phyloP scores from a whole-genome alignment of 2,888 invertebrate genomes.

The Diploptera punctata region DNA sequence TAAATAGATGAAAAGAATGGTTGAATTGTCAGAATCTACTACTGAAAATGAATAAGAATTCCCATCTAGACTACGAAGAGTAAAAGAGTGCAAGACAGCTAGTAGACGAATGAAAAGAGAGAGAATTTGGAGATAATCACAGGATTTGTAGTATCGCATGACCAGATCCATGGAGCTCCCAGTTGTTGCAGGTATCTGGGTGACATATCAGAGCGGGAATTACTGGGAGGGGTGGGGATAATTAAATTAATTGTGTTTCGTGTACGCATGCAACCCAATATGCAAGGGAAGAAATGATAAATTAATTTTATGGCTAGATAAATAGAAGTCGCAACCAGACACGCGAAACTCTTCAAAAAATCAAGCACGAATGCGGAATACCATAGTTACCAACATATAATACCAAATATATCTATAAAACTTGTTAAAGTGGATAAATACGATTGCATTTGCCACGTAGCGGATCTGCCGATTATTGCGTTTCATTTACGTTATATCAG shows the following conservation, averaged over 20 bases:
- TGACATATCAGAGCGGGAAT: constrained; percentile 38
- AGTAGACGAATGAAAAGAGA: background rate
- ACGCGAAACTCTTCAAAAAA: constrained; percentile 5
- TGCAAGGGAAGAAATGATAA: constrained; percentile 52
- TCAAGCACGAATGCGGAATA: background rate
- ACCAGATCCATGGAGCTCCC: background rate
- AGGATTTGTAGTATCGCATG: background rate
- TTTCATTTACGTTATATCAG: no score
- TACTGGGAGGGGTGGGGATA: constrained; percentile 27
- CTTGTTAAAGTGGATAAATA: no score
- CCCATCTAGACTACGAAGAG: no score
- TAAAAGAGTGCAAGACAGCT: background rate
- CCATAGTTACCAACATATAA: constrained; percentile 1
- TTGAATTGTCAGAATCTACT: no score
- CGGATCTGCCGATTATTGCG: no score
- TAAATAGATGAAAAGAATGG: no score
- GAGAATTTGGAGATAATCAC: background rate
- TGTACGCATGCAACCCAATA: constrained; percentile 15
- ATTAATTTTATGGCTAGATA: constrained; percentile 60
- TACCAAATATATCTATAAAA: background rate
- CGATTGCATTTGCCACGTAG: no score
- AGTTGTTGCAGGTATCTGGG: constrained; percentile 28
- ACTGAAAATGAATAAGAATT: no score
- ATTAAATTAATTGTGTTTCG: constrained; percentile 41
- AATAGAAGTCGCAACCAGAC: constrained; percentile 45